These are phyloP conservation scores for Porphyrio hochstetteri DNA, from an alignment of 2,113 vertebrate genomes.

Conservation along the genomic window DNA sequence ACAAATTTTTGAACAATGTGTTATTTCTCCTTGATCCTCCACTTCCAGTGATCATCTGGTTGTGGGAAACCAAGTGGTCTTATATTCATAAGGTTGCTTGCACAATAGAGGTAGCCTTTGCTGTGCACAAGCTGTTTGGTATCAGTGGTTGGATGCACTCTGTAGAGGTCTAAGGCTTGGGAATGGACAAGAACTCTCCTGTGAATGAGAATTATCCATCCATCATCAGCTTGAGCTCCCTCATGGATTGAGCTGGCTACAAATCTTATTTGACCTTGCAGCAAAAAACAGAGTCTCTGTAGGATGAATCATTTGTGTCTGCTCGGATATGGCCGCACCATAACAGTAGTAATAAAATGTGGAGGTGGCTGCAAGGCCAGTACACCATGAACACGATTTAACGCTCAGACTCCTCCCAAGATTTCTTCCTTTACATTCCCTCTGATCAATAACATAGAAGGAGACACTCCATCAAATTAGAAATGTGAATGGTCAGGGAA, in stretches of 20 bases:
- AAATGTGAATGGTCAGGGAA: not conserved
- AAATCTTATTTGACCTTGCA: not conserved
- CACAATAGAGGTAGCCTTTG: not conserved
- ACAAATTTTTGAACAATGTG: not conserved
- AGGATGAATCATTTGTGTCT: not conserved
- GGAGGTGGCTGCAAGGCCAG: not conserved
- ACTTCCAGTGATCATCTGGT: rapidly evolving
- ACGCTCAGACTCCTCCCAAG: not conserved
- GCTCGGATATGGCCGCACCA: not conserved
- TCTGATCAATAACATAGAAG: not conserved
- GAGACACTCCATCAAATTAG: not conserved
- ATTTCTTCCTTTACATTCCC: not conserved
- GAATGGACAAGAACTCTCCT: not conserved
- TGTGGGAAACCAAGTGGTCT: not conserved
- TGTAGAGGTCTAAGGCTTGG: not conserved
- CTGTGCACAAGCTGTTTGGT: not conserved
- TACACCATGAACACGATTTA: not conserved
- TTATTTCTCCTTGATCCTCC: not conserved
- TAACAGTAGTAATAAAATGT: not conserved
- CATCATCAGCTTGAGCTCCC: not conserved
- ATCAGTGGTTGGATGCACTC: not conserved
- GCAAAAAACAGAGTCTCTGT: not conserved
- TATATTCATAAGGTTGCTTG: not conserved
- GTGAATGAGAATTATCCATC: not conserved
- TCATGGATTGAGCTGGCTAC: not conserved